Percentiles rank a stretch among this genome's conserved stretches.
These are phyloP conservation scores for Cuculus canorus DNA, from an alignment of 2,797 vertebrate species.

Conservation along the genomic window DNA sequence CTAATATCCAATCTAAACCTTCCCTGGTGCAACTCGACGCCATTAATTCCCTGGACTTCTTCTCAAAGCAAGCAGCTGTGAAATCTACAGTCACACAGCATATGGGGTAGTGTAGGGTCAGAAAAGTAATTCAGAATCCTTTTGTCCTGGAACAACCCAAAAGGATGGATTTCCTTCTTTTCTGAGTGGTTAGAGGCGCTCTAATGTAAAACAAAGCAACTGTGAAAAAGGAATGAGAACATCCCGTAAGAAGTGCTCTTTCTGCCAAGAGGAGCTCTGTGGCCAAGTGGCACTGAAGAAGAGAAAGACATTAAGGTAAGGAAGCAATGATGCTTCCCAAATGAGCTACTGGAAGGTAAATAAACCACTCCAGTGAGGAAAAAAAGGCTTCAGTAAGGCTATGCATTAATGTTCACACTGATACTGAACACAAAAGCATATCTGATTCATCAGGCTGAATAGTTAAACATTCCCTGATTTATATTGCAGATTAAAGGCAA, in stretches of 20 bases:
- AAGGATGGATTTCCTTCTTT: neutral
- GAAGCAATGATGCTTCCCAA: neutral
- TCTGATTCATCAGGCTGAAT: neutral
- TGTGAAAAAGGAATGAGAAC: neutral
- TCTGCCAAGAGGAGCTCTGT: neutral
- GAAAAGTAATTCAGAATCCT: neutral
- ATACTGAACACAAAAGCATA: neutral
- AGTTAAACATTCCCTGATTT: neutral
- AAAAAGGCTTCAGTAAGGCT: neutral
- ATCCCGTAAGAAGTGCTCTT: fast-evolving
- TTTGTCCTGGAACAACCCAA: neutral
- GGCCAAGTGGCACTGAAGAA: neutral
- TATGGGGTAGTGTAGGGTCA: neutral
- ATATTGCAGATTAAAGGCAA: neutral
- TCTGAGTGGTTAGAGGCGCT: neutral
- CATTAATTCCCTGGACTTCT: neutral
- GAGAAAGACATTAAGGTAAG: neutral
- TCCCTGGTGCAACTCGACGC: too few species aligned
- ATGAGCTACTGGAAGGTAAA: neutral
- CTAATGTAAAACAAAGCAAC: neutral
- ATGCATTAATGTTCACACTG: neutral
- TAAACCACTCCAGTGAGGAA: neutral
- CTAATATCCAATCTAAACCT: too few species aligned
- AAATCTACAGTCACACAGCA: neutral
- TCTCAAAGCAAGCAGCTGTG: neutral